Evolutionary conservation across 2,113 vertebrate genomes (phyloP).

Genomic region (Taurulus bubalis): DNA sequence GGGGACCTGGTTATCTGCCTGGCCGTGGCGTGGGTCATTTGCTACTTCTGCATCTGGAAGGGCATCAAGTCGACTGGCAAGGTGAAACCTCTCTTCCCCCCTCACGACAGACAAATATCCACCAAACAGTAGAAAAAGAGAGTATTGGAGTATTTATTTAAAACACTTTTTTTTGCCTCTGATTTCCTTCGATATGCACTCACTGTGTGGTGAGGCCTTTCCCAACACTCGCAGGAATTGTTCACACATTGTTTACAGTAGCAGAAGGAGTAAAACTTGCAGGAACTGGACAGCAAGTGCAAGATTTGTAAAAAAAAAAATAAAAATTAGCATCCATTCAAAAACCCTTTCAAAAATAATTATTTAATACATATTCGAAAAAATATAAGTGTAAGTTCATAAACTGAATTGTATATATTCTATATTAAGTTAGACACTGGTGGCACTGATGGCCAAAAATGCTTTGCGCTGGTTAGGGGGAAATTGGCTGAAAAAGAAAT

Average conservation of each 20-base stretch:
- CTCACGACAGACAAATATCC: not conserved
- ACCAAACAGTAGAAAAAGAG: too few relatives aligned
- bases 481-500: too few relatives aligned
- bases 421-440: too few relatives aligned
- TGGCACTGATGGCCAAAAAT: too few relatives aligned
- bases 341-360: too few relatives aligned
- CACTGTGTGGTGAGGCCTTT: not conserved
- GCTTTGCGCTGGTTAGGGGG: too few relatives aligned
- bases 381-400: too few relatives aligned
- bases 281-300: too few relatives aligned
- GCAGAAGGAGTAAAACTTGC: not conserved
- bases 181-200: not conserved
- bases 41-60: conserved; percentile 99
- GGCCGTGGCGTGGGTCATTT: conserved; percentile 92
- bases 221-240: not conserved
- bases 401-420: too few relatives aligned
- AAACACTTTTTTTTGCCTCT: not conserved
- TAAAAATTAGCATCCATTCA: too few relatives aligned
- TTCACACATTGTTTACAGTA: not conserved
- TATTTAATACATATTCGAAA: too few relatives aligned
- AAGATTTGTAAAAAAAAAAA: too few relatives aligned
- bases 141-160: not conserved
- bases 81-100: conserved; percentile 72
- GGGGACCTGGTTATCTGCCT: conserved; percentile 94
- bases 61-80: conserved; percentile 97